Evolutionary conservation across 2,888 invertebrate genomes (phyloP), one percentile per base, ranked within the genome.

Genomic region (Cistogaster globosa): DNA sequence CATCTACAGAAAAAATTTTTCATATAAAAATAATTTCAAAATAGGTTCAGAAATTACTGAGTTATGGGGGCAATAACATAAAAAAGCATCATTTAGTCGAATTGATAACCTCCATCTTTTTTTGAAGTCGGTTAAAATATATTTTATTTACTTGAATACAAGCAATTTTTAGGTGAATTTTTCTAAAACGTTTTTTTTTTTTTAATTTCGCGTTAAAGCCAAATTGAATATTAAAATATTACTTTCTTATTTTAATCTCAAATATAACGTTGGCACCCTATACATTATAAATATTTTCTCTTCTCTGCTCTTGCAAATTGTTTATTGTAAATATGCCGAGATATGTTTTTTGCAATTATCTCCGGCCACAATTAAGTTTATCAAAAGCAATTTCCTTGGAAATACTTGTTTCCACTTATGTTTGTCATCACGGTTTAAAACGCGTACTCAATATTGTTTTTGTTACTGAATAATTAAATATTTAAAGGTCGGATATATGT

Each of bases 391-490:
- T 71, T 71, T 71, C 45, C 58, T 71, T 71, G 20, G 58, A 71
- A 42, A 26, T 45, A 14, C 22, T 71, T 32, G 18, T 45, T 32
- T 8, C 12, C 26, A 32, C n/a, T 16, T n/a, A n/a, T 32, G 45
- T 32, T 45, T 42, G n/a, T 65, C 55, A 57, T 20, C 20, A 67
- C n/a, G 20, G 16, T 22, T 45, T 26, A 57, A 57, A 16, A 16
- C 26, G 8, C 42, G 20, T 16, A 48, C 14, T 14, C 26, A 26
- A 20, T 14, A 16, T 42, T 71, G 20, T 57, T 36, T 58, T 22
- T 58, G 26, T 71, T 11, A 71, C 58, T 57, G 14, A 58, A 58
- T 71, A 71, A 71, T 71, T 58, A 45, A 71, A 3, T 71, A 71
- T 71, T 71, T 71, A 58, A 42, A 58, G 42, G 51, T 45, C 42